phyloP scores from a whole-genome alignment of 2,113 vertebrate genomes.

The Cyprinus carpio region DNA sequence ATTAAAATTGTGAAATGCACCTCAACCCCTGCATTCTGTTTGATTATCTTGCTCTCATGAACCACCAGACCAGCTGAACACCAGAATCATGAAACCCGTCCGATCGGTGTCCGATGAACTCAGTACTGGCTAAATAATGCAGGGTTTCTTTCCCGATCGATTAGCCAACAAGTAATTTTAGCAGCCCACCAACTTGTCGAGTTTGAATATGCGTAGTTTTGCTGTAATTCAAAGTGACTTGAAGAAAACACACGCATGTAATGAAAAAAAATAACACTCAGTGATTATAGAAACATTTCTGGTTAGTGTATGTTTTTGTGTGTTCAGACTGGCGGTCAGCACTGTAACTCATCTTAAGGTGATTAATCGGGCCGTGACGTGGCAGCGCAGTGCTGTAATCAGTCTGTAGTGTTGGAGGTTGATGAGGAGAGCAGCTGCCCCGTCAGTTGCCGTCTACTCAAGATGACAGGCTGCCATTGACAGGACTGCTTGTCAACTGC shows the following conservation, averaged over 20 bases:
- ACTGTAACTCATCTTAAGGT: constrained; percentile 72
- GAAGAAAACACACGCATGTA: not conserved
- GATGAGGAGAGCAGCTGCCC: constrained; percentile 74
- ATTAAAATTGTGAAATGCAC: too few relatives aligned
- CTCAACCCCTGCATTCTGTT: not conserved
- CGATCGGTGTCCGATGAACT: not conserved
- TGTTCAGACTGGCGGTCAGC: constrained; percentile 58
- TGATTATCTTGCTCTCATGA: not conserved
- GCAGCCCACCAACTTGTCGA: not conserved
- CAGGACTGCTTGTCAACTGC: constrained; percentile 64
- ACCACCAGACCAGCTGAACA: not conserved
- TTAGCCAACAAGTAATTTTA: not conserved
- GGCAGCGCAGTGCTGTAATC: constrained; percentile 63
- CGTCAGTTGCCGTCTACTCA: constrained; percentile 68
- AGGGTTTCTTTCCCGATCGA: not conserved
- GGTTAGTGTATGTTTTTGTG: constrained; percentile 47
- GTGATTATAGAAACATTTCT: not conserved
- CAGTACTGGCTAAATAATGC: not conserved
- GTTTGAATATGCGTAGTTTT: not conserved
- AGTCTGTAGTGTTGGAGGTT: constrained; percentile 65
- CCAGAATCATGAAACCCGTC: not conserved
- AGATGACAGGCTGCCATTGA: constrained; percentile 70
- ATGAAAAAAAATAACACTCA: not conserved
- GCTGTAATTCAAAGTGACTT: not conserved
- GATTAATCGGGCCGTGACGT: constrained; percentile 72